A percentile compares a stretch with the other conserved stretches of the same genome.
Evolutionary conservation across 2,888 invertebrate genomes (phyloP).

Genomic region (Cosmia pyralina): DNA sequence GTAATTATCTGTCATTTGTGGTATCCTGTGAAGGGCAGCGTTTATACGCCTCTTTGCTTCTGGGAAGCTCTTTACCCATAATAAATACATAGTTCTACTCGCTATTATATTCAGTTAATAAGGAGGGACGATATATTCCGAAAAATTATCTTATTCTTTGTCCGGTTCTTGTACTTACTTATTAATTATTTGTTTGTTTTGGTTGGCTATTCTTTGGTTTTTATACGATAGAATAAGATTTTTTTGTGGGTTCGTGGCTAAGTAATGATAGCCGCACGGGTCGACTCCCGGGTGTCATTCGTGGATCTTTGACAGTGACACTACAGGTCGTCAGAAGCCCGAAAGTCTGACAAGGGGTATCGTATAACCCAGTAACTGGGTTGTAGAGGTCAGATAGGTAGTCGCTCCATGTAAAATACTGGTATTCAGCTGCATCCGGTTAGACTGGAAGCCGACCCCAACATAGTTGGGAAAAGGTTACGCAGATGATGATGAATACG

Average conservation of each 20-base stretch:
- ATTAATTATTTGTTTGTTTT: background rate
- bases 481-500: background rate
- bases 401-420: too few relatives aligned
- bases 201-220: background rate
- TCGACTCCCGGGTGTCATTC: too few relatives aligned
- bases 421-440: too few relatives aligned
- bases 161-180: background rate
- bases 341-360: too few relatives aligned
- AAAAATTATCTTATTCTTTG: background rate
- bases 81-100: conserved; percentile 13
- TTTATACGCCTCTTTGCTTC: conserved; percentile 17
- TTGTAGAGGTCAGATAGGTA: too few relatives aligned
- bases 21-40: conserved; percentile 46
- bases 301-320: too few relatives aligned
- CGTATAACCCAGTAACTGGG: too few relatives aligned
- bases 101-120: conserved; percentile 33
- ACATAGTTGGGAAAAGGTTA: too few relatives aligned
- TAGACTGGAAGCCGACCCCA: too few relatives aligned
- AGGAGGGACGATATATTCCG: background rate
- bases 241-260: background rate
- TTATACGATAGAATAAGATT: background rate
- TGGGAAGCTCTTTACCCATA: conserved; percentile 10
- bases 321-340: too few relatives aligned
- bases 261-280: too few relatives aligned
- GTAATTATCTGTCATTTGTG: conserved; percentile 46